Base-by-base conservation (phyloP, 2,888 invertebrate species). In the Oscheius onirici region DNA sequence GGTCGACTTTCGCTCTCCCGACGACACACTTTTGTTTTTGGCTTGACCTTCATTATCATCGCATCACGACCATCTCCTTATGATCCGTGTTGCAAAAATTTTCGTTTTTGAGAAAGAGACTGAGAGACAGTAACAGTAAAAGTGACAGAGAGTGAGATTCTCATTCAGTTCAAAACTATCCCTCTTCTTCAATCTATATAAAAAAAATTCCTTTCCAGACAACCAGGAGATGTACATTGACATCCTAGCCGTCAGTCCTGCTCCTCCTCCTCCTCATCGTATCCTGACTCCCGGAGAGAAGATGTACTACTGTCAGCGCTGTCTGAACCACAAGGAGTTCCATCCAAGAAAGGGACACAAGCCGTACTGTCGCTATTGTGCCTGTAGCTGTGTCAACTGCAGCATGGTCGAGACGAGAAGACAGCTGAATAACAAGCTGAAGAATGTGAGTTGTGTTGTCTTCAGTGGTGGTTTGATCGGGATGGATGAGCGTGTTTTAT, bases 341-440 rank as follows among this genome's bases (percentile, higher is more conserved):
- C 80, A 72, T 52, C 84, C 84, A 17, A 68, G 87, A 11, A 87
- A 87, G 67, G 87, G 87, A 17, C 87, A 87, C 72, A 87, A 87
- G 68, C 83, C 84, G 2, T 73, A 77, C 17, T 87, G 87, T 76
- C 86, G 86, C 34, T 85, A 76, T 55, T 73, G 79, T 11, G 67
- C 66, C 43, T 87, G 87, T 70, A 72, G 67, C 15, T 87, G 87
- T 68, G 24, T 52, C 17, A 75, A 83, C 22, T 87, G 87, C 71
- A 69, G 61, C 49, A 86, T 87, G 87, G 87, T 87, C 40, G 87
- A 87, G 57, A 73, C 77, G 54, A 75, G 87, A 3, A 77, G 87
- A 0, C 83, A 80, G 57, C 78, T 87, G 54, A 87, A 87, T 73
- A 86, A 84, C 68, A 75, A 79, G 70, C 73, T 87, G 41, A 77